Percentiles rank a stretch among this genome's conserved stretches.
These are phyloP conservation scores for Glossosoma conforme DNA, from an alignment of 1,140 invertebrate genomes.

Conservation along the genomic window DNA sequence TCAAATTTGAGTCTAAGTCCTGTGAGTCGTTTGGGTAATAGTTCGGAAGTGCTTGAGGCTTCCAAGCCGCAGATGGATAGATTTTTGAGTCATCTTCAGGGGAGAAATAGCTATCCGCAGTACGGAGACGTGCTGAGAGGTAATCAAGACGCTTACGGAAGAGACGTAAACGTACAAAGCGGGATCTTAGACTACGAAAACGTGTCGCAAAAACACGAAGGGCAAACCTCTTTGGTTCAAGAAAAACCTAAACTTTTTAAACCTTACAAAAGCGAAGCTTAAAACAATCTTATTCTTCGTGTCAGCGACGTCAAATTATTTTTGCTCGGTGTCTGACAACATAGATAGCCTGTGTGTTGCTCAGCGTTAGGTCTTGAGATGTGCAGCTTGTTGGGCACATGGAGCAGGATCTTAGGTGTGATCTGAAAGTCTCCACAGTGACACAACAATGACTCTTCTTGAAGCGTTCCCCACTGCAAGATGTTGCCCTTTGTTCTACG, in stretches of 20 bases:
- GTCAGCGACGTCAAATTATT: too few species aligned
- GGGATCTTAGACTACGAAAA: conserved; percentile 35
- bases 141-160: conserved; percentile 13
- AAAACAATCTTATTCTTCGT: too few species aligned
- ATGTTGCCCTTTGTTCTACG: too few species aligned
- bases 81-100: conserved; percentile 22
- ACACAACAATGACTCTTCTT: too few species aligned
- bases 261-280: conserved; percentile 62
- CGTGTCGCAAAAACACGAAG: conserved; percentile 29
- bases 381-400: too few species aligned
- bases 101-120: conserved; percentile 23
- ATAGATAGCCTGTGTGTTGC: too few species aligned
- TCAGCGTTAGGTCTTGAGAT: too few species aligned
- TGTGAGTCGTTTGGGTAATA: conserved; percentile 11
- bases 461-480: too few species aligned
- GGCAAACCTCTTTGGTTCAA: conserved; percentile 37
- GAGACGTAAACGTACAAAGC: conserved; percentile 32
- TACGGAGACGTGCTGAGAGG: conserved; percentile 31
- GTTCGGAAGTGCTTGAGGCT: conserved; percentile 6
- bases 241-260: conserved; percentile 63
- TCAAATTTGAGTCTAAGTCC: conserved; percentile 27
- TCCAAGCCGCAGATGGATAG: conserved; percentile 14
- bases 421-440: too few species aligned
- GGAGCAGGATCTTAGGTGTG: too few species aligned
- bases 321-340: too few species aligned